Evolutionary conservation across 2,113 vertebrate genomes (phyloP).

Genomic region (Myiagra hebetior): DNA sequence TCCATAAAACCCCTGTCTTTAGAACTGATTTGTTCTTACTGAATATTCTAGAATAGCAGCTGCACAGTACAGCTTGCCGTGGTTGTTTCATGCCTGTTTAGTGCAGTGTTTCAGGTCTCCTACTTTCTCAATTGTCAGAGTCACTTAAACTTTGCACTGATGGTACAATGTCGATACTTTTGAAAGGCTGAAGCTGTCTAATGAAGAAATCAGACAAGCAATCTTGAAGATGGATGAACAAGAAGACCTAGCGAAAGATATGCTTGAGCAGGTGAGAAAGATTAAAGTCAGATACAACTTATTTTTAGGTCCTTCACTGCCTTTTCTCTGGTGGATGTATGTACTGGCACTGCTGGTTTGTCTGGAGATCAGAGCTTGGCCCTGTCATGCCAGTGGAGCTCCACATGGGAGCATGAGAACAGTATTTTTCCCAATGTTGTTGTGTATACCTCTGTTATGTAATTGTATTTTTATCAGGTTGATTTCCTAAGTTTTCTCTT

Average conservation of each 20-base stretch:
- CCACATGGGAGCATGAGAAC: background rate
- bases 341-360: background rate
- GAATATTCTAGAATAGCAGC: background rate
- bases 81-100: background rate
- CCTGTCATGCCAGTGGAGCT: background rate
- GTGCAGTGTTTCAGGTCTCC: background rate
- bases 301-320: background rate
- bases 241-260: constrained; percentile 95
- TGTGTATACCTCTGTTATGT: background rate
- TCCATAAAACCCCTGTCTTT: background rate
- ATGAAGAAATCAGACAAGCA: constrained; percentile 92
- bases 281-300: background rate
- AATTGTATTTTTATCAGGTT: background rate
- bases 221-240: constrained; percentile 96
- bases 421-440: background rate
- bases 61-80: background rate
- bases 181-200: constrained; percentile 91
- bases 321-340: background rate
- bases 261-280: constrained; percentile 91
- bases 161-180: background rate
- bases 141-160: constrained; percentile 3
- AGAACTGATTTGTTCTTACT: background rate
- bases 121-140: background rate
- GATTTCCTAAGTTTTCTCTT: background rate
- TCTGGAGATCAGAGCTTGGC: background rate